Conservation (phyloP, 2,797 vertebrate species). For the Enteromius afrohamiltoni region DNA sequence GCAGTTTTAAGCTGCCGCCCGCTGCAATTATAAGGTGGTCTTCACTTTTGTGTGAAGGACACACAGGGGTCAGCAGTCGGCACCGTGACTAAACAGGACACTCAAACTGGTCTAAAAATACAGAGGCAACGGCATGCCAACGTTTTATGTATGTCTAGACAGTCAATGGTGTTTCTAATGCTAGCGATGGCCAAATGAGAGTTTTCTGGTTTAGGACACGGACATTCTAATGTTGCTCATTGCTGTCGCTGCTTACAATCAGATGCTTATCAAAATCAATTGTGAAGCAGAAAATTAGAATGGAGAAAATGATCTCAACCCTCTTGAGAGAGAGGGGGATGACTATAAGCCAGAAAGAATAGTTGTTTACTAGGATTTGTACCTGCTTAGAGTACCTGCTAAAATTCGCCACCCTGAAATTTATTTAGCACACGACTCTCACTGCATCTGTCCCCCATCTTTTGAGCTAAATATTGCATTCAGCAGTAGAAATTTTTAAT, state of each 20-base stretch:
- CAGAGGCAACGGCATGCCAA: neutral
- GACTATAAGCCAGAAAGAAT: conserved; percentile 18
- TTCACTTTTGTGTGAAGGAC: conserved; percentile 78
- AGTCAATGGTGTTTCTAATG: neutral
- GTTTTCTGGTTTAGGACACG: conserved; percentile 34
- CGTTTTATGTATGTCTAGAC: conserved; percentile 6
- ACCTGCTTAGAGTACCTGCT: conserved; percentile 31
- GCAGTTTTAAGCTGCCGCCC: conserved; percentile 77
- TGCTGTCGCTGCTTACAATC: conserved; percentile 29
- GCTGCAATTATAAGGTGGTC: conserved; percentile 76
- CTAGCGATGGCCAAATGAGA: conserved; percentile 6
- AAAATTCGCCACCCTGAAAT: conserved; percentile 31
- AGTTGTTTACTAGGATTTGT: conserved; percentile 46
- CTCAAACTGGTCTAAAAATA: conserved; percentile 58
- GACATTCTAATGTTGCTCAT: conserved; percentile 16
- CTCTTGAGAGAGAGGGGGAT: conserved; percentile 25
- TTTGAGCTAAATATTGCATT: conserved; percentile 60
- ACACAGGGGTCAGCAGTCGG: conserved; percentile 75
- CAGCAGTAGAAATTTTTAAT: conserved; percentile 63
- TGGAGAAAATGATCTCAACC: conserved; percentile 28
- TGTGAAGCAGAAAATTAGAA: conserved; percentile 29
- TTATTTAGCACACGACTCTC: conserved; percentile 7
- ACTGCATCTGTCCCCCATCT: conserved; percentile 46
- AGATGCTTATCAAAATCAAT: conserved; percentile 43
- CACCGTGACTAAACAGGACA: conserved; percentile 71